Conservation (phyloP, 2,888 invertebrate species). For the Apodemia hepburni region DNA sequence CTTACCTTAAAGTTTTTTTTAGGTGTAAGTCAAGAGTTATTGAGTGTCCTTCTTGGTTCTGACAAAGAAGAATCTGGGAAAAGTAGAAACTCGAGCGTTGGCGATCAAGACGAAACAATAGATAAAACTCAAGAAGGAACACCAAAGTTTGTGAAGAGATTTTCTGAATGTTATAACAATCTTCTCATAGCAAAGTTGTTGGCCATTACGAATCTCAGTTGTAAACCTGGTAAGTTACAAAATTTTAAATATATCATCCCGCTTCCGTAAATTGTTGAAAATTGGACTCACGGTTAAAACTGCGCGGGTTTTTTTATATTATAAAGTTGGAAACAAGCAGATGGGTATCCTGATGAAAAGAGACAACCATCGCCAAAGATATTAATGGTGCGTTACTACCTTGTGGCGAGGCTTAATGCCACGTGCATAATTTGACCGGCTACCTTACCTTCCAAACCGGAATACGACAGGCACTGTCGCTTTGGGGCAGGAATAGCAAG, state of each 20-base stretch:
- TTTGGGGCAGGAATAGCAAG: too few species aligned
- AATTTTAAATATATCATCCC: background rate
- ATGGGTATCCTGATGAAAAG: too few species aligned
- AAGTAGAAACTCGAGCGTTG: constrained; percentile 22
- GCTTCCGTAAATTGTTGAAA: too few species aligned
- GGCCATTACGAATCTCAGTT: constrained; percentile 90
- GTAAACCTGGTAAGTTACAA: constrained; percentile 87
- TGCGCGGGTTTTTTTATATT: too few species aligned
- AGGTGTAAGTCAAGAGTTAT: constrained; percentile 91
- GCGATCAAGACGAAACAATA: constrained; percentile 31
- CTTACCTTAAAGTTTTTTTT: constrained; percentile 26
- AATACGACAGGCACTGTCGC: too few species aligned
- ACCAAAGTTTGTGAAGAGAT: constrained; percentile 43
- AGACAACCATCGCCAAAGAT: too few species aligned
- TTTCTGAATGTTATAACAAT: constrained; percentile 87
- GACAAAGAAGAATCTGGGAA: constrained; percentile 50
- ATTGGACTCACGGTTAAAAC: too few species aligned
- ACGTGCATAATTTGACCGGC: too few species aligned
- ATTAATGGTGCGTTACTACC: too few species aligned
- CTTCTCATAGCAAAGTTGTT: constrained; percentile 91
- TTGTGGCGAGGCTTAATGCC: too few species aligned
- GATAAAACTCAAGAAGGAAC: constrained; percentile 43
- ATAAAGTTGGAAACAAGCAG: too few species aligned
- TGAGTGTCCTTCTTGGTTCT: constrained; percentile 88
- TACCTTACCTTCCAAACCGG: too few species aligned